Evolutionary conservation across 2,113 vertebrate species (phyloP).

Genomic region (Aviceda subcristata): DNA sequence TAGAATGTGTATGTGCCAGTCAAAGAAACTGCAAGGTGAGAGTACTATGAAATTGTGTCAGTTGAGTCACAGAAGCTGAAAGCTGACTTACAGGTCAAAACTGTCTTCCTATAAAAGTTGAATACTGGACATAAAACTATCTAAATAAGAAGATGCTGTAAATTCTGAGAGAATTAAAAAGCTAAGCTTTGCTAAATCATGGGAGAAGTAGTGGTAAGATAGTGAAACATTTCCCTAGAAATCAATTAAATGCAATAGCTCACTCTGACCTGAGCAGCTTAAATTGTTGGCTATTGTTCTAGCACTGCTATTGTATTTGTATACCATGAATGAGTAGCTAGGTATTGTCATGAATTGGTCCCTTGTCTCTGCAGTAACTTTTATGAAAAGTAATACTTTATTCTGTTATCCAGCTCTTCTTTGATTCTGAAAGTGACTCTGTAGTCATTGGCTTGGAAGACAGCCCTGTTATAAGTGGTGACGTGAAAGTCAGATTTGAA

Average conservation of each 20-base stretch:
- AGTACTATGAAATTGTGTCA: neutral
- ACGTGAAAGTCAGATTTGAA: conserved; percentile 92
- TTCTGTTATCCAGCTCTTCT: conserved; percentile 78
- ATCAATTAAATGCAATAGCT: neutral
- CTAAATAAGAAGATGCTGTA: neutral
- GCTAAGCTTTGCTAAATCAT: neutral
- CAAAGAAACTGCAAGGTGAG: conserved; percentile 85
- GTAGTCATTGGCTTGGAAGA: conserved; percentile 80
- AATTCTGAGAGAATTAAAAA: neutral
- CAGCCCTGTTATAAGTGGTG: conserved; percentile 83
- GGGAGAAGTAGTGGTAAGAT: neutral
- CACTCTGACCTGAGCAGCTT: neutral
- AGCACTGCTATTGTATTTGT: neutral
- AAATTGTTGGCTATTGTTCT: neutral
- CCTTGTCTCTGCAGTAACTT: neutral
- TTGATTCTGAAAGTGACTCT: conserved; percentile 81
- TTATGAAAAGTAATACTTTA: neutral
- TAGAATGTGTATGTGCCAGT: conserved; percentile 80
- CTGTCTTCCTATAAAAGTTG: neutral
- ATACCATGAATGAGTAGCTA: neutral
- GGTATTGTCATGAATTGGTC: neutral
- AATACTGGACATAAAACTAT: neutral
- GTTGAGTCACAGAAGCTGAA: neutral
- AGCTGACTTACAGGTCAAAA: neutral
- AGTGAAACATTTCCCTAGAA: neutral